Percentiles rank a stretch among this genome's conserved stretches.
Evolutionary conservation across 2,888 invertebrate genomes (phyloP).

Genomic region (Drosophila greeni): DNA sequence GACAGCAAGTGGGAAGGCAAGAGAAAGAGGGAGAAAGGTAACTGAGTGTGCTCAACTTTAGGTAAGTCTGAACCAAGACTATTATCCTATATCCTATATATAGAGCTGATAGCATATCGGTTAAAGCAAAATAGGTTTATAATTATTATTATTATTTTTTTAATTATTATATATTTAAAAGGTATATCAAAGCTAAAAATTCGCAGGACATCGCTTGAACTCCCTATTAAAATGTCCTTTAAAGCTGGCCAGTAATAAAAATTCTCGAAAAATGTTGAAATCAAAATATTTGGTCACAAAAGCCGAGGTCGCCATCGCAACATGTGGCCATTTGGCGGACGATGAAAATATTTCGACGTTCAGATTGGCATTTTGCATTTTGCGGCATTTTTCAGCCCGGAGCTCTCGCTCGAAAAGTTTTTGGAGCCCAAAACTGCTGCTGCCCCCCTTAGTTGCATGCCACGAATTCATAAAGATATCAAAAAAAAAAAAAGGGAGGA

Average conservation of each 20-base stretch:
- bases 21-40: too few relatives aligned
- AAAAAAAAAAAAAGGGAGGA: neutral
- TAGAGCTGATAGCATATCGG: too few relatives aligned
- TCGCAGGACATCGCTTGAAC: neutral
- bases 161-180: too few relatives aligned
- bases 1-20: too few relatives aligned
- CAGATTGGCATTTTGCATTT: slow-evolving; percentile 36
- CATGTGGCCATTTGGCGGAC: slow-evolving; percentile 4
- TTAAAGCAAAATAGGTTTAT: too few relatives aligned
- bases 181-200: neutral
- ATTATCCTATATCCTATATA: too few relatives aligned
- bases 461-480: slow-evolving; percentile 28
- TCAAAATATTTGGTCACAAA: slow-evolving; percentile 39
- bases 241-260: neutral
- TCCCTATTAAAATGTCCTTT: neutral
- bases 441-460: slow-evolving; percentile 14
- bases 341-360: slow-evolving; percentile 27
- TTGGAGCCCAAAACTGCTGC: slow-evolving; percentile 7
- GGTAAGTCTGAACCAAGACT: too few relatives aligned
- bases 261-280: slow-evolving; percentile 26
- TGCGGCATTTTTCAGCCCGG: slow-evolving; percentile 18
- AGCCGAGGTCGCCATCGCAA: slow-evolving; percentile 10
- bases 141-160: too few relatives aligned
- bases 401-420: neutral
- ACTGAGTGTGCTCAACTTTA: too few relatives aligned